Evolutionary conservation across 1,140 invertebrate genomes (phyloP).

Genomic region (Protaetia brevitarsis): DNA sequence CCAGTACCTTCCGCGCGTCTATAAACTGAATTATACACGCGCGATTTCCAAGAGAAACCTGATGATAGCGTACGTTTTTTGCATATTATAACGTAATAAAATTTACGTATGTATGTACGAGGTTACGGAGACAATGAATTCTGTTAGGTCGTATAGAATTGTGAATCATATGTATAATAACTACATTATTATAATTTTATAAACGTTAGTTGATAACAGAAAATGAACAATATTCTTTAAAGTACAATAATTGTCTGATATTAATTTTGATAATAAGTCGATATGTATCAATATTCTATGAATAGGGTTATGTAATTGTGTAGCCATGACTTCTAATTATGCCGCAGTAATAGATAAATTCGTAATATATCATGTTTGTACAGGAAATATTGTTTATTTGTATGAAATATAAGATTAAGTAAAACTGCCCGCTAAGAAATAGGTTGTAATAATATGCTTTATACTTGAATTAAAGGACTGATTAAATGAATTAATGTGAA

Average conservation of each 20-base stretch:
- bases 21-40: background rate
- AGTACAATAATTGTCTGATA: too few species aligned
- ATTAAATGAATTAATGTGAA: conserved; percentile 4
- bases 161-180: conserved; percentile 7
- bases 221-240: background rate
- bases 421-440: background rate
- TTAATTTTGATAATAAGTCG: too few species aligned
- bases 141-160: conserved; percentile 1
- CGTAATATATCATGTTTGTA: background rate
- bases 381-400: conserved; percentile 11
- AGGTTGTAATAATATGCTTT: conserved; percentile 11
- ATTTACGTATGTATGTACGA: background rate
- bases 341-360: background rate
- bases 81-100: conserved; percentile 1
- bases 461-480: conserved; percentile 12
- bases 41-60: background rate
- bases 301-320: too few species aligned
- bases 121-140: background rate
- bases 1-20: background rate
- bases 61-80: conserved; percentile 16
- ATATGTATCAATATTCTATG: too few species aligned
- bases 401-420: background rate
- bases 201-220: background rate
- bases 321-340: too few species aligned
- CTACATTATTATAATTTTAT: background rate